Percentiles rank a stretch among this genome's conserved stretches.
Evolutionary conservation across 1,140 invertebrate genomes (phyloP).

Genomic region (Aporrectodea caliginosa): DNA sequence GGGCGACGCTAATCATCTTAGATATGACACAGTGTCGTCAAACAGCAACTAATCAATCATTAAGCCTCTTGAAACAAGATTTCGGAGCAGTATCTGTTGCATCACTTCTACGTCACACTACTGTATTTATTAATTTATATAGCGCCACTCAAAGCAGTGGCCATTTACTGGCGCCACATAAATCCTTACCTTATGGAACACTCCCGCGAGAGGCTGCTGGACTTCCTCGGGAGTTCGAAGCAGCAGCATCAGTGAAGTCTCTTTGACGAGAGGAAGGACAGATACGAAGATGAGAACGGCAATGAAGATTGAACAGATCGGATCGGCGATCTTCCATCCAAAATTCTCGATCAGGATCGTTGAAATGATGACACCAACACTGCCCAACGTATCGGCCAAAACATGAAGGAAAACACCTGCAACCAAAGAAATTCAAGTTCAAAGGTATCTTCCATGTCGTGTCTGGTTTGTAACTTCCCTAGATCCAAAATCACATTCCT

Average conservation of each 20-base stretch:
- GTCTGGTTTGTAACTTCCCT: no score
- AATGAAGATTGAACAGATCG: conserved; percentile 65
- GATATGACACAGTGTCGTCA: no score
- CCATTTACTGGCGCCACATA: no score
- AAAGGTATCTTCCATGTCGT: no score
- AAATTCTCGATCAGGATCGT: conserved; percentile 63
- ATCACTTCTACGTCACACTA: no score
- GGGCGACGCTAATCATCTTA: background rate
- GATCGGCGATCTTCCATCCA: conserved; percentile 64
- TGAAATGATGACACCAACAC: conserved; percentile 64
- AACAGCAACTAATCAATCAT: no score
- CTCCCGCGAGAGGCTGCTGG: conserved; percentile 39
- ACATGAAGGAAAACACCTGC: conserved; percentile 65
- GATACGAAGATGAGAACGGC: conserved; percentile 61
- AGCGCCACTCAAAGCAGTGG: no score
- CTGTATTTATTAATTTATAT: no score
- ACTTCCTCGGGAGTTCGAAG: conserved; percentile 48
- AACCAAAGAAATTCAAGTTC: conserved; percentile 24
- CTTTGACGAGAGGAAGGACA: conserved; percentile 61
- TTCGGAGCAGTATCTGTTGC: no score
- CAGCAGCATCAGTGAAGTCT: conserved; percentile 58
- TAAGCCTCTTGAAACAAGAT: background rate
- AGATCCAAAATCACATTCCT: no score
- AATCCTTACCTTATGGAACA: conserved; percentile 47
- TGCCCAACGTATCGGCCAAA: conserved; percentile 64